These are phyloP conservation scores for Ctenopoma multispine DNA, from an alignment of 2,797 vertebrate genomes.

Conservation along the genomic window DNA sequence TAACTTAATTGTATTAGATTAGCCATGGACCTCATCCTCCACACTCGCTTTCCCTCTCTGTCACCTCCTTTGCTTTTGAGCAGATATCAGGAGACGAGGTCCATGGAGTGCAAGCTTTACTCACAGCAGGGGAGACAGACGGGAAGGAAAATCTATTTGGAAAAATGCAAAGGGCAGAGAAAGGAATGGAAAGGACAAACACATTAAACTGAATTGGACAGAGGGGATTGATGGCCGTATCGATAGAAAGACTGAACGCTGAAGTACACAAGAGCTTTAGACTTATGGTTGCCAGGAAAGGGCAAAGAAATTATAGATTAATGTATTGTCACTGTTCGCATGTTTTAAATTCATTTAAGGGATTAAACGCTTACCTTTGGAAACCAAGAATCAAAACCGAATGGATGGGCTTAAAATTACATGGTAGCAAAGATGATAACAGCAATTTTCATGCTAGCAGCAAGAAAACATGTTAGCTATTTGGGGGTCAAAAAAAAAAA, in stretches of 20 bases:
- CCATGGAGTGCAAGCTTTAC: constrained; percentile 26
- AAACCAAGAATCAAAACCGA: not conserved
- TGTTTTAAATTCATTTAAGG: not conserved
- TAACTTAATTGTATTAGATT: constrained; percentile 67
- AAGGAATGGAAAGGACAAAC: constrained; percentile 48
- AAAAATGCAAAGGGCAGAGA: constrained; percentile 44
- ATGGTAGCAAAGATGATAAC: not conserved
- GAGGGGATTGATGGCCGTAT: constrained; percentile 41
- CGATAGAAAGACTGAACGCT: constrained; percentile 49
- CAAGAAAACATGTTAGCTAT: constrained; percentile 1
- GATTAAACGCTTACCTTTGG: not conserved
- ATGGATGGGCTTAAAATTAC: constrained; percentile 5
- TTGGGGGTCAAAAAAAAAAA: constrained; percentile 1
- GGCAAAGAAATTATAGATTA: constrained; percentile 20
- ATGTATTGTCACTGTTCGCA: constrained; percentile 9
- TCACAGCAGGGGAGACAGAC: constrained; percentile 42
- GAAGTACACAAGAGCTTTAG: constrained; percentile 35
- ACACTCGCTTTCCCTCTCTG: constrained; percentile 28
- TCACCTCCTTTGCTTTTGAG: constrained; percentile 51
- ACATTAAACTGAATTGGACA: constrained; percentile 46
- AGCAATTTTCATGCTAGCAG: not conserved
- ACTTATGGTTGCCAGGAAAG: constrained; percentile 24
- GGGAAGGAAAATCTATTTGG: constrained; percentile 58
- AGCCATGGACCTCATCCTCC: constrained; percentile 24
- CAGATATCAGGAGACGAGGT: constrained; percentile 50